Base-by-base conservation (phyloP, 1,140 invertebrate species). In the Diprion similis region DNA sequence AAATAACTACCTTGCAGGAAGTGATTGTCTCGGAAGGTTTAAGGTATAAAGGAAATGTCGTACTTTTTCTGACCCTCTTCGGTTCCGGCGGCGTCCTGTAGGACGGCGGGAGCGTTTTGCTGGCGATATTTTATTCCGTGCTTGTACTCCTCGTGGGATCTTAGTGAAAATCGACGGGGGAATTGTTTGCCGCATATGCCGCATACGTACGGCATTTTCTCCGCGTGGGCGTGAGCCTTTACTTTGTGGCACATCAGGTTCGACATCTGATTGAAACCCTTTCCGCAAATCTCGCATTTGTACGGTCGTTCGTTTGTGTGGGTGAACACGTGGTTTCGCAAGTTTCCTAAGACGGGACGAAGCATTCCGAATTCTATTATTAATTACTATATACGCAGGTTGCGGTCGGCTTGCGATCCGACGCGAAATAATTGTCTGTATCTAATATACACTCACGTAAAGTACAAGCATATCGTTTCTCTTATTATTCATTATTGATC, bases 181-280 rank as follows among this genome's bases (percentile, higher is more conserved):
- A 91, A 92, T 71, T 90, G 87, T 79, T 89, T 88, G 0, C 87
- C 88, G 78, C 91, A 92, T 68, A 89, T 87, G 69, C 87, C 85
- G 78, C 91, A 92, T n/a, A 83, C 80, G 77, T 91, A 89, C 73
- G 88, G 87, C 78, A 89, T 88, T 81, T 89, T 91, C 75, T 90
- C 90, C 7, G 85, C 80, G 73, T 90, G 87, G 66, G 90, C 88
- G 77, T 92, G 90, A n/a, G 89, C 91, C 87, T 93, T 93, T 76
- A 92, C 89, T 84, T 93, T 93, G 81, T 94, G 93, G 82, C 93
- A 94, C 73, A 93, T 92, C 70, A 94, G 89, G 87, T 95, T 95
- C 68, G 94, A 95, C 89, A 94, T 95, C 82, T 95, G 94, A 80
- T 95, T 95, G 87, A 95, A 95, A 15, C 93, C 93, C 78, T 93